Evolutionary conservation across 2,113 vertebrate genomes (phyloP), one percentile per base, ranked within the genome.

Genomic region (Nanorana parkeri): DNA sequence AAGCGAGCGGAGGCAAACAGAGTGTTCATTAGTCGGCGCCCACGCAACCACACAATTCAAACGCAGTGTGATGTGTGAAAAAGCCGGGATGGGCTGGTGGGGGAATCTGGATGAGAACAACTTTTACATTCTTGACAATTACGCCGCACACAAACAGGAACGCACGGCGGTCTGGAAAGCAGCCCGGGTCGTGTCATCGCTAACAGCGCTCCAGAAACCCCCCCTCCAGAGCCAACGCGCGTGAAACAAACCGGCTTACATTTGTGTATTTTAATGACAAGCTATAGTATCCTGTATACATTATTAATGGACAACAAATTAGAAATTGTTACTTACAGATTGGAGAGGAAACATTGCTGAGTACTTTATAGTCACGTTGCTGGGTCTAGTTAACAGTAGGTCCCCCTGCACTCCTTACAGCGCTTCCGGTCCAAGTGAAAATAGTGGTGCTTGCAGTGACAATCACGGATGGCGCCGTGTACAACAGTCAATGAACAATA

Each of bases 1-100:
- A 64, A 76, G 58, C 56, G 8, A 63, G 32, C 17, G 58, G 56
- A 47, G 73, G 56, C 73, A 64, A 23, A 61, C 21, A 64, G 58
- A 26, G 73, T 20, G 47, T 76, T 63, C 73, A 76, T 63, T 47
- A 76, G 73, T 36, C n/a, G 54, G 54, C 71, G 71, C 71, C 54
- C 54, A 74, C 71, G 71, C 54, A 60, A 56, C 71, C 29, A 32
- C 73, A 64, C 73, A 47, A 63, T 51, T 63, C 73, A 76, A 63
- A 64, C 32, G n/a, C 32, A 63, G 36, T 32, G 29, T 64, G 73
- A 76, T 63, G 58, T 76, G 56, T 63, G 73, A 63, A 63, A 63
- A 63, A 63, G 73, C 24, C 58, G 56, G 58, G 32, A 19, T 51
- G 32, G 24, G 58, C 73, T 58, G 32, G 4, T 16, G 56, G 55